phyloP scores from a whole-genome alignment of 2,113 vertebrate species.

The Seriola dumerili region DNA sequence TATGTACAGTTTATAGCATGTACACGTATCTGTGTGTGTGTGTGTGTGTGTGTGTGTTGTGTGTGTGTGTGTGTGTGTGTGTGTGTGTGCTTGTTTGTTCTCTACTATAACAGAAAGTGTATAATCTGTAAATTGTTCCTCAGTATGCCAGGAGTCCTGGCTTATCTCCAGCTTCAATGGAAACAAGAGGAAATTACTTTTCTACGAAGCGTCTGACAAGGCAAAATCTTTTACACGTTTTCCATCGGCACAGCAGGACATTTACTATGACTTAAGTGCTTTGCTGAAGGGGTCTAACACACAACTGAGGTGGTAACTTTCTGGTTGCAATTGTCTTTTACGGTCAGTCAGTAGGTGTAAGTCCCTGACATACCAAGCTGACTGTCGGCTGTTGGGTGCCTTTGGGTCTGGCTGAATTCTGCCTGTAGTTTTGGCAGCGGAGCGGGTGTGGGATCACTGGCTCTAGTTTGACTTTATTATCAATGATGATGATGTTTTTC shows the following conservation, averaged over 20 bases:
- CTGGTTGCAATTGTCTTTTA: constrained; percentile 65
- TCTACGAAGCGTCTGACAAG: constrained; percentile 70
- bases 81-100: constrained; percentile 32
- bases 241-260: constrained; percentile 54
- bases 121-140: constrained; percentile 53
- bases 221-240: constrained; percentile 67
- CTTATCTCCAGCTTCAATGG: constrained; percentile 65
- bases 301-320: constrained; percentile 31
- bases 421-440: not conserved
- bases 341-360: constrained; percentile 25
- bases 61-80: constrained; percentile 11
- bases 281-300: constrained; percentile 47
- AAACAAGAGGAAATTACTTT: constrained; percentile 76
- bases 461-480: not conserved
- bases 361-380: constrained; percentile 14
- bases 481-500: not conserved
- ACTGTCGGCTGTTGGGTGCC: not conserved
- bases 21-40: not conserved
- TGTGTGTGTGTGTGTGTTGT: constrained; percentile 23
- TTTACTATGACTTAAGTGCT: constrained; percentile 56
- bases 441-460: not conserved
- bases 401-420: not conserved
- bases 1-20: not conserved
- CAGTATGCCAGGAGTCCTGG: constrained; percentile 44
- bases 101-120: constrained; percentile 29